Evolutionary conservation across 1,140 invertebrate species (phyloP).

Genomic region (Aphidius ervi): DNA sequence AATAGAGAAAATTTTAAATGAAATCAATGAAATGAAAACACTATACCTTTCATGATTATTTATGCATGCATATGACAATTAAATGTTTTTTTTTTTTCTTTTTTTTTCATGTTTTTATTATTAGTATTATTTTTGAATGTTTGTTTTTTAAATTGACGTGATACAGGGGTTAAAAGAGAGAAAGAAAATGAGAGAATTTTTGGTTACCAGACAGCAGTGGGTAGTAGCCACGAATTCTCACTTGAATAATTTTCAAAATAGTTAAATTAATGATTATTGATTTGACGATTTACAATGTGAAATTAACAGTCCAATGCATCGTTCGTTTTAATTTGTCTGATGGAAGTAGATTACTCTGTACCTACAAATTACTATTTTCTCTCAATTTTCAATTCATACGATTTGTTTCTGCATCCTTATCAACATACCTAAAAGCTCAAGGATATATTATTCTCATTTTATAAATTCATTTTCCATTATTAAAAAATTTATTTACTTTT

Average conservation of each 20-base stretch:
- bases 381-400: not conserved
- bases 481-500: too few species aligned
- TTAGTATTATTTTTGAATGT: not conserved
- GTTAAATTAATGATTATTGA: constrained; percentile 32
- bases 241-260: constrained; percentile 18
- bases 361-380: constrained; percentile 25
- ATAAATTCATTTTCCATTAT: not conserved
- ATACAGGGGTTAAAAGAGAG: too few species aligned
- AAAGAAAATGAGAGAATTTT: not conserved
- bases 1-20: constrained; percentile 11
- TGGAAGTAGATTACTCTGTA: constrained; percentile 27
- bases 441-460: not conserved
- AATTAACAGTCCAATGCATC: constrained; percentile 33
- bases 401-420: constrained; percentile 9
- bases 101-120: not conserved
- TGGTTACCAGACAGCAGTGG: not conserved
- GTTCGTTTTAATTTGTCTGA: constrained; percentile 37
- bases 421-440: not conserved
- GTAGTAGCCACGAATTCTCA: constrained; percentile 8
- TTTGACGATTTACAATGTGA: constrained; percentile 27
- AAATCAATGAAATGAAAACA: constrained; percentile 11
- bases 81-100: constrained; percentile 3
- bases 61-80: constrained; percentile 16
- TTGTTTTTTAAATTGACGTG: too few species aligned
- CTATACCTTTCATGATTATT: constrained; percentile 2